Conservation (phyloP, 2,113 vertebrate species). For the Oenanthe melanoleuca region DNA sequence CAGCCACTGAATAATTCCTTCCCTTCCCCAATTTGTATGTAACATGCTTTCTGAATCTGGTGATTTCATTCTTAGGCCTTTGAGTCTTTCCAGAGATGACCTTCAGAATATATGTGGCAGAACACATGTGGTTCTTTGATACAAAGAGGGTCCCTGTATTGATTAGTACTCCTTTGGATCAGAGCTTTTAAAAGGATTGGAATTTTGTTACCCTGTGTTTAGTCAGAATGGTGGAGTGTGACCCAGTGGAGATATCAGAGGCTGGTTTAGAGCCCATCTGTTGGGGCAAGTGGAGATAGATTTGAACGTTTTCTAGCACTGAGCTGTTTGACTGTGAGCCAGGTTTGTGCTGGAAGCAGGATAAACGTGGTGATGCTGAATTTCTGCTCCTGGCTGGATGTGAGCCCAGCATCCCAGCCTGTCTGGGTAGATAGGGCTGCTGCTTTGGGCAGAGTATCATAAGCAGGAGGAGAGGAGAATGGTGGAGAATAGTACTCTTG, state of each 20-base stretch:
- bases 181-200: background rate
- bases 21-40: background rate
- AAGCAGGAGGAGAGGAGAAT: background rate
- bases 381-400: background rate
- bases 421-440: background rate
- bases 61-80: background rate
- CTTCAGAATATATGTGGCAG: background rate
- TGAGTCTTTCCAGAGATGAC: background rate
- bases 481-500: background rate
- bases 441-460: background rate
- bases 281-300: background rate
- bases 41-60: background rate
- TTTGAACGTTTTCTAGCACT: background rate
- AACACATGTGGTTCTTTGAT: background rate
- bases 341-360: background rate
- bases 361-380: background rate
- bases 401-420: background rate
- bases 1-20: background rate
- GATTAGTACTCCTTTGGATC: background rate
- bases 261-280: background rate
- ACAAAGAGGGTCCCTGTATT: background rate
- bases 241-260: background rate
- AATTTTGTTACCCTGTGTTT: fast-evolving
- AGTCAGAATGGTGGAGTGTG: background rate
- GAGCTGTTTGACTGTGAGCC: background rate